These are phyloP conservation scores for Xyrauchen texanus DNA, from an alignment of 2,113 vertebrate genomes.

Conservation along the genomic window DNA sequence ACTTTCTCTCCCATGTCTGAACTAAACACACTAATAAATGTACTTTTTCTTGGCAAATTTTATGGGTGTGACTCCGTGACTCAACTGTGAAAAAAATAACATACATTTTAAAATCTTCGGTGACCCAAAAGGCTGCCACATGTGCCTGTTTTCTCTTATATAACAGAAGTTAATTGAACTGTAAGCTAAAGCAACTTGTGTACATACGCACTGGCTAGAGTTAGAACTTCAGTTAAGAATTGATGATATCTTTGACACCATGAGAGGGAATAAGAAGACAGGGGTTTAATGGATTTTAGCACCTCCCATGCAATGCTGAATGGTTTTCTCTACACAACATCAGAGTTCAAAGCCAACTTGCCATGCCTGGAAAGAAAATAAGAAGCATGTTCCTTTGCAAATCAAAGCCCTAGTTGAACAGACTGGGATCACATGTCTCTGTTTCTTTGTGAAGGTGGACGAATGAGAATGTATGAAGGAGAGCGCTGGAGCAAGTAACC, in stretches of 20 bases:
- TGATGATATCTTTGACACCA: constrained; percentile 31
- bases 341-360: constrained; percentile 46
- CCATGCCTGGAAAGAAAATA: no score
- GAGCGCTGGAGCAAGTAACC: constrained; percentile 15
- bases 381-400: constrained; percentile 31
- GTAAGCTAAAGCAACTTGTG: not conserved
- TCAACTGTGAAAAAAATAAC: no score
- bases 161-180: not conserved
- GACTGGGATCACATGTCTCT: constrained; percentile 48
- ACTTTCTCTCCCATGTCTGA: no score
- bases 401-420: constrained; percentile 46
- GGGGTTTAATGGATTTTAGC: constrained; percentile 30
- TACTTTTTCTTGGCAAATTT: no score
- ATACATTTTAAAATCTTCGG: no score
- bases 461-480: constrained; percentile 18
- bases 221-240: constrained; percentile 2
- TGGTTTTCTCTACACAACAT: constrained; percentile 25
- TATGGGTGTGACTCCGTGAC: no score
- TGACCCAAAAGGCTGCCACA: not conserved
- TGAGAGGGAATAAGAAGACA: constrained; percentile 19
- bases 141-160: not conserved
- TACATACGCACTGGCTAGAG: not conserved
- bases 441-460: constrained; percentile 46
- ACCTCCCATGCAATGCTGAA: constrained; percentile 30
- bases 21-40: no score